Base-by-base conservation (phyloP, 2,113 vertebrate species). In the Archilochus colubris region DNA sequence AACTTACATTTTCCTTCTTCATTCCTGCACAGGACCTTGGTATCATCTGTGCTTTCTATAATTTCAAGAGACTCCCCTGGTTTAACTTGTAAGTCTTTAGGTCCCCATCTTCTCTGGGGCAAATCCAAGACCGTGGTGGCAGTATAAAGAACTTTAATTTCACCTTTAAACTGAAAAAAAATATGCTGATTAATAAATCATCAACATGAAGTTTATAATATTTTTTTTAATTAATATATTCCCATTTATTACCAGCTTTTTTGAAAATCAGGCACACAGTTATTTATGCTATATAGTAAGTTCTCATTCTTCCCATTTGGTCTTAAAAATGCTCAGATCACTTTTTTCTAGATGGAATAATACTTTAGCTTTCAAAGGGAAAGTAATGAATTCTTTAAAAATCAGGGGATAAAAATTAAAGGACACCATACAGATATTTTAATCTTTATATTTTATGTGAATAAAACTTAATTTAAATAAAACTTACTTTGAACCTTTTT, bases 1-100 rank as follows among this genome's bases (percentile, higher is more conserved):
- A 59, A 92, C 99, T 99, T 97, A 99, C 99, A 98, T 97, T 99
- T 99, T 30, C 99, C 99, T 18, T 99, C 99, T n/a, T 98, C 97
- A 7, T 99, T 99, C 72, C 99, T 98, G 96, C 99, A 99, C 88
- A 99, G 97, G 57, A 99, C 93, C 94, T 98, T 99, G 58, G 96
- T 97, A 16, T 98, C 97, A 19, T 98, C 98, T 13, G 98, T 97
- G 74, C 96, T 98, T 87, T 98, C 97, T 48, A 99, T 98, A 58
- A 99, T 96, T 44, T 99, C 98, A 33, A 99, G 97, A 24, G 75
- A 84, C 75, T 99, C 99, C 10, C 99, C 99, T 23, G 98, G 97
- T 94, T 98, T 99, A 50, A 99, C 30, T 22, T 95, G 86, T 82
- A 99, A 97, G 6, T 99, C 99, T 96, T 98, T 99, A 43, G 95